phyloP scores from a whole-genome alignment of 2,113 vertebrate genomes.

The Merops nubicus region DNA sequence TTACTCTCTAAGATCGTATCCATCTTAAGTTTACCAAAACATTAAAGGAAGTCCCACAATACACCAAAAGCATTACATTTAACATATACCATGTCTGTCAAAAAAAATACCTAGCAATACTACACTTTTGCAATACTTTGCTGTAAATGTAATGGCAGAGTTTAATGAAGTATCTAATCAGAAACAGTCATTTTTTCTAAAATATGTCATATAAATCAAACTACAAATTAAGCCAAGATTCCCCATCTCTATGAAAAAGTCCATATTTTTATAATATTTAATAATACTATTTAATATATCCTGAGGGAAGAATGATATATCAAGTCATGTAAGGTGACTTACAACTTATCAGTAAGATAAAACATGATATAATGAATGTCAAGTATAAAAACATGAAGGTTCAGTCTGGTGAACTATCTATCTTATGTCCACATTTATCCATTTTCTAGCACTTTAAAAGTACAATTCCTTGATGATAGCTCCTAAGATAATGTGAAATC shows the following conservation, averaged over 20 bases:
- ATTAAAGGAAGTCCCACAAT: neutral
- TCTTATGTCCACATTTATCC: neutral
- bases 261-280: slow-evolving; percentile 1
- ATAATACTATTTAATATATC: neutral
- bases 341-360: neutral
- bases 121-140: neutral
- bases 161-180: neutral
- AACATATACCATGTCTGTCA: neutral
- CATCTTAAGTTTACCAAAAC: neutral
- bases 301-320: neutral
- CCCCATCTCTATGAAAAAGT: neutral
- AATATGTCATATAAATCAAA: neutral
- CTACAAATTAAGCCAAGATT: neutral
- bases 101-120: neutral
- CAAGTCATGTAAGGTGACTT: neutral
- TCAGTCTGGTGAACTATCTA: neutral
- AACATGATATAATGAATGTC: neutral
- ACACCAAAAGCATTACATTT: neutral
- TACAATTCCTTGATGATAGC: neutral
- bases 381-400: neutral
- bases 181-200: neutral
- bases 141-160: neutral
- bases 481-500: neutral
- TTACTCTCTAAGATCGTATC: neutral
- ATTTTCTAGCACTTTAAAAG: neutral